These are phyloP conservation scores for Drosophila micromelanica DNA, from an alignment of 1,140 invertebrate species.

Conservation along the genomic window DNA sequence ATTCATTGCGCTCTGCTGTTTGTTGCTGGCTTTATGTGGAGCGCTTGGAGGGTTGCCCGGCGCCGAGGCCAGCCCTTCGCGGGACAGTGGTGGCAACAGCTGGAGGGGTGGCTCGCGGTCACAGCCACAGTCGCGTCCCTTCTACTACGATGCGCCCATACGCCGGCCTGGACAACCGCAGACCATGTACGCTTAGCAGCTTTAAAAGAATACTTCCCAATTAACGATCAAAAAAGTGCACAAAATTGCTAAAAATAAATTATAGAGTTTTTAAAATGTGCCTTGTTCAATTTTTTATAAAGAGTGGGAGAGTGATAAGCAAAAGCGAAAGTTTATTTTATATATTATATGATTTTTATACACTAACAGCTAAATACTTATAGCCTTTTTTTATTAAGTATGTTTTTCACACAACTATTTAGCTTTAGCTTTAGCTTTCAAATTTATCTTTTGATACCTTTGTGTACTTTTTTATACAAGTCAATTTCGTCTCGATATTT, in stretches of 20 bases:
- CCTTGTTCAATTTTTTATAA: not conserved
- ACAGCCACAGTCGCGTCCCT: constrained; percentile 26
- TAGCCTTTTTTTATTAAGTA: too few relatives aligned
- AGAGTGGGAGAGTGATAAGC: too few relatives aligned
- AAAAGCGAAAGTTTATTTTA: not conserved
- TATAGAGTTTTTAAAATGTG: not conserved
- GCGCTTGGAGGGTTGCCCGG: constrained; percentile 26
- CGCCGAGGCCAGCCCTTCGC: constrained; percentile 37
- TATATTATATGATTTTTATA: too few relatives aligned
- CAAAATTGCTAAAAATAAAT: constrained; percentile 3
- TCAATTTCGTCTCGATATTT: not conserved
- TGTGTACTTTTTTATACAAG: not conserved
- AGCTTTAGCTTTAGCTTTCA: constrained; percentile 10
- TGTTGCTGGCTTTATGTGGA: constrained; percentile 39
- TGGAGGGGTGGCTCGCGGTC: constrained; percentile 30
- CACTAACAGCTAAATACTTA: too few relatives aligned
- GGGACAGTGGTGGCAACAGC: constrained; percentile 50
- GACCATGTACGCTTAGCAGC: constrained; percentile 61
- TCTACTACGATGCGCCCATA: constrained; percentile 58
- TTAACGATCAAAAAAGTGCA: constrained; percentile 7
- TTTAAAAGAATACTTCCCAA: not conserved
- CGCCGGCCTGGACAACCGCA: constrained; percentile 28
- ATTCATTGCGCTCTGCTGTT: constrained; percentile 39
- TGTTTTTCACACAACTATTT: not conserved
- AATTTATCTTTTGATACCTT: not conserved